Base-by-base conservation (phyloP, 1,140 invertebrate genomes). In the Metopolophium dirhodum region DNA sequence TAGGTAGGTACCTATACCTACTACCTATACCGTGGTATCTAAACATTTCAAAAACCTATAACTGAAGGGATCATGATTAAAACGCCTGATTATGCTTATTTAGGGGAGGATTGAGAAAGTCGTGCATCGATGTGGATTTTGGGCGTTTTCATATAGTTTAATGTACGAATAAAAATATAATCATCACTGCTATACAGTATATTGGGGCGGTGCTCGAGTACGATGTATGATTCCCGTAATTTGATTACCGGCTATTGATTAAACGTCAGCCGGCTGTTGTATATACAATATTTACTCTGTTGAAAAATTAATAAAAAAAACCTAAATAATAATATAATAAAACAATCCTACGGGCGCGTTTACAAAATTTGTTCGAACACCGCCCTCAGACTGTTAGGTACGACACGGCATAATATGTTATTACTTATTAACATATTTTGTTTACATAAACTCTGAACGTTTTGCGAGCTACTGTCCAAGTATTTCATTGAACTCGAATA, bases 171-270 rank as follows among this genome's bases (percentile, higher is more conserved):
- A 8, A 51, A 37, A 89, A 37, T 37, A 35, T 18, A 18, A 77
- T 35, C n/a, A n/a, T 77, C 30, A 61, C 47, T 49, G 11, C 4
- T 37, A 37, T 37, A 37, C 37, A 2, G 49, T 35, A 22, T 18
- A 26, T n/a, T 26, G 26, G 41, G 11, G 22, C 49, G 51, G 30
- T 89, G 23, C 35, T 89, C 47, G 11, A 57, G 35, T 89, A 57
- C 88, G 9, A 89, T 89, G 51, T 89, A 57, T 89, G 51, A 89
- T 89, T 57, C 37, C 26, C 51, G 23, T 57, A 57, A 89, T 89
- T 89, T 37, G 51, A 89, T 89, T 89, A 89, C 51, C 23, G 51
- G 35, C 22, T 89, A 89, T 89, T 89, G 88, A 89, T 89, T 89
- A 89, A 89, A 89, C n/a, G 88, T 89, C 88, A 57, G 51, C 41